Conservation (phyloP, 2,888 invertebrate species). For the Cephus rjabovi region DNA sequence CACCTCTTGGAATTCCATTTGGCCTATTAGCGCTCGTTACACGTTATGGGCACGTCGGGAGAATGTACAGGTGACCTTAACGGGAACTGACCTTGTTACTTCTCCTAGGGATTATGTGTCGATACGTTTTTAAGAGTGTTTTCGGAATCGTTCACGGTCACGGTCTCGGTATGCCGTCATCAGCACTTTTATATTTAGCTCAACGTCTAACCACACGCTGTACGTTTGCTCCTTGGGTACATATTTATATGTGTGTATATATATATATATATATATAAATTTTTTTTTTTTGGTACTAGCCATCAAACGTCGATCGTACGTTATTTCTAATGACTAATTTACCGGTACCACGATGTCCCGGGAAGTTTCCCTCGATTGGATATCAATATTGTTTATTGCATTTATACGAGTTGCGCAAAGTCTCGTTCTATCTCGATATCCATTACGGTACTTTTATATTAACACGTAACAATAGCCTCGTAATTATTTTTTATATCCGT, state of each 20-base stretch:
- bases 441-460: not conserved
- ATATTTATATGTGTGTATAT: not conserved
- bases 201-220: not conserved
- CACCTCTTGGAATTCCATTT: not conserved
- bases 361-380: not conserved
- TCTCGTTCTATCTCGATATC: not conserved
- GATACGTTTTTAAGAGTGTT: conserved; percentile 41
- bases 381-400: not conserved
- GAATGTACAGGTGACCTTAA: not conserved
- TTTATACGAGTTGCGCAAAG: not conserved
- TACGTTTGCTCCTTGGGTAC: not conserved
- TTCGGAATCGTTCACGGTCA: conserved; percentile 63
- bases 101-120: conserved; percentile 12
- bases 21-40: not conserved
- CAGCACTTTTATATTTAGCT: not conserved
- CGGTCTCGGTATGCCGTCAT: conserved; percentile 40
- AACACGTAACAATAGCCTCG: not conserved
- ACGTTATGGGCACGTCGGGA: not conserved
- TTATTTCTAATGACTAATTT: not conserved
- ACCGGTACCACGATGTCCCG: not conserved
- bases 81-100: not conserved
- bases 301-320: not conserved
- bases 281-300: not conserved
- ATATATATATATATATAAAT: not conserved
- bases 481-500: not conserved